phyloP scores from a whole-genome alignment of 2,113 vertebrate species.

The Nyctereutes procyonoides region DNA sequence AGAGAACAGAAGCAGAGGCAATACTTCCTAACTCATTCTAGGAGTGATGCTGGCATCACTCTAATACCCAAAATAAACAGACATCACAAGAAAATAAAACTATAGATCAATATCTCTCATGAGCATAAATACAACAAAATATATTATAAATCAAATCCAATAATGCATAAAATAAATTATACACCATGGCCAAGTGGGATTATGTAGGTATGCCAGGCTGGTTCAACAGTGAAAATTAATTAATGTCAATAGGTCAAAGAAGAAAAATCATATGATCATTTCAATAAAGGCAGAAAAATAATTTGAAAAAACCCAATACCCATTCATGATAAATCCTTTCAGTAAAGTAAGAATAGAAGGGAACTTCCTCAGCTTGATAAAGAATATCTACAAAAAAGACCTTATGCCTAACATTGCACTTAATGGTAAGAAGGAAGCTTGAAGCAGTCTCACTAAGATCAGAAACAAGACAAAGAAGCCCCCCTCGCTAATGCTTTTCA shows the following conservation, averaged over 20 bases:
- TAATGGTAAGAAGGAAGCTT: neutral
- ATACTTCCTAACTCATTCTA: neutral
- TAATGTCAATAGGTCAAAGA: neutral
- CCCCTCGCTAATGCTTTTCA: neutral
- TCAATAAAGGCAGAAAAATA: neutral
- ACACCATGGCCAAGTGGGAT: neutral
- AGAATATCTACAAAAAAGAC: neutral
- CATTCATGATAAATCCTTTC: neutral
- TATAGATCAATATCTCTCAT: neutral
- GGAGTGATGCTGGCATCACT: neutral
- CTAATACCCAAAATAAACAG: neutral
- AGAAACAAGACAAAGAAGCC: neutral
- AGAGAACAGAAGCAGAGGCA: neutral
- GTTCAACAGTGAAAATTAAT: neutral
- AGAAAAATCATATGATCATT: neutral
- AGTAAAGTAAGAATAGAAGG: neutral
- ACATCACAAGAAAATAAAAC: neutral
- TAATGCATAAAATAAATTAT: neutral
- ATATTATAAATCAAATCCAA: neutral
- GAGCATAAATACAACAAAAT: neutral
- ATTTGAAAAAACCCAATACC: neutral
- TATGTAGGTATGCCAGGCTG: neutral
- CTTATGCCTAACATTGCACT: neutral
- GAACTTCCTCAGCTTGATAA: neutral
- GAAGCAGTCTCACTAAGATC: neutral